phyloP scores from a whole-genome alignment of 2,888 invertebrate species.

The Uropetala carovei region DNA sequence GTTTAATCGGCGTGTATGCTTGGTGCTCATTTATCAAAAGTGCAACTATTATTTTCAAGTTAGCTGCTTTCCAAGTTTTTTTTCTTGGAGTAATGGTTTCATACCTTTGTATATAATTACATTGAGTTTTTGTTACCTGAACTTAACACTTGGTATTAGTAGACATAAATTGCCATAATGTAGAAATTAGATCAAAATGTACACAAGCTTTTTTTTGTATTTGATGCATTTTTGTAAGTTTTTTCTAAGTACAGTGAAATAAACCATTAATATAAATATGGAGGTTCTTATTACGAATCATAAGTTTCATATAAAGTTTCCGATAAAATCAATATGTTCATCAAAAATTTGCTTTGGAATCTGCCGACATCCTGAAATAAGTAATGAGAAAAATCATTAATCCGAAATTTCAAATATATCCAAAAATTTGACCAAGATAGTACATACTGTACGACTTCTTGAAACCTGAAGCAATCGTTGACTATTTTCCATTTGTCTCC shows the following conservation, averaged over 20 bases:
- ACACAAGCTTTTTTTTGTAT: conserved; percentile 44
- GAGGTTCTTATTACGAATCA: neutral
- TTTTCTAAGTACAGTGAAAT: conserved; percentile 51
- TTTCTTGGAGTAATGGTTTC: neutral
- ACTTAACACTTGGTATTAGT: neutral
- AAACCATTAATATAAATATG: neutral
- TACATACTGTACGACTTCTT: conserved; percentile 75
- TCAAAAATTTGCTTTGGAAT: neutral
- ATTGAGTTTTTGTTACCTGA: neutral
- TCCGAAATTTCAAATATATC: neutral
- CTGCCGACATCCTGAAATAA: conserved; percentile 5
- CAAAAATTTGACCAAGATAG: neutral
- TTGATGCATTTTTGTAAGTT: conserved; percentile 61
- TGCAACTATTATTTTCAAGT: neutral
- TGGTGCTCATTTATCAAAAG: neutral
- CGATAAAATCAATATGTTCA: neutral
- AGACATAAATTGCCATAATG: neutral
- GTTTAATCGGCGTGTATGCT: neutral
- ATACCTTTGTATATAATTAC: neutral
- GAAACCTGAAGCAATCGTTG: conserved; percentile 90
- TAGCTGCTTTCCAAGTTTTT: neutral
- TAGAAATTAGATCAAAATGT: neutral
- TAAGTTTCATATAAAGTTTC: neutral
- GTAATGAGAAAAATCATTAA: neutral
- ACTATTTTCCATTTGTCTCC: conserved; percentile 96